Evolutionary conservation across 2,113 vertebrate species (phyloP).

Genomic region (Eublepharis macularius): DNA sequence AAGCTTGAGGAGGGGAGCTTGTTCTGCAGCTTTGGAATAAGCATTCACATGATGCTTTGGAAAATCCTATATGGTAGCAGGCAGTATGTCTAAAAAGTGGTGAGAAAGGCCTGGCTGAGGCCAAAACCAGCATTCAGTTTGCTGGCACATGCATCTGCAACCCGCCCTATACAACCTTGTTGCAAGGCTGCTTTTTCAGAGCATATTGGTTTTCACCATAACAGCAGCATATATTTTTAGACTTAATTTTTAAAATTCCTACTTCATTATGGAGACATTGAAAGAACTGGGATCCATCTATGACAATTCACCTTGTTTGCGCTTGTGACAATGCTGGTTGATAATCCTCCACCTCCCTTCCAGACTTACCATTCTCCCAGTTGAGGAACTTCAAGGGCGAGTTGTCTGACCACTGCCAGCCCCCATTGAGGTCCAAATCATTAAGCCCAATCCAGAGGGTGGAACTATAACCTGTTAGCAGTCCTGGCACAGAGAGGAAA

Average conservation of each 20-base stretch:
- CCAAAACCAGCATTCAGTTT: not conserved
- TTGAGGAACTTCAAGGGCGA: constrained; percentile 96
- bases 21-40: not conserved
- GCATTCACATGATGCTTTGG: not conserved
- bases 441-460: constrained; percentile 96
- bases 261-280: not conserved
- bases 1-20: not conserved
- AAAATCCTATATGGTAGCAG: not conserved
- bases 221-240: not conserved
- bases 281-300: not conserved
- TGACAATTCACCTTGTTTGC: not conserved
- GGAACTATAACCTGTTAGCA: constrained; percentile 91
- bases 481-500: constrained; percentile 69
- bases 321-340: not conserved
- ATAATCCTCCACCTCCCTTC: not conserved
- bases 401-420: constrained; percentile 97
- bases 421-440: constrained; percentile 91
- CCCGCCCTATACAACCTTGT: not conserved
- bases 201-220: not conserved
- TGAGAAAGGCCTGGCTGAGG: not conserved
- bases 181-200: not conserved
- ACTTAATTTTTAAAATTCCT: not conserved
- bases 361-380: constrained; percentile 90
- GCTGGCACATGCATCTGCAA: not conserved
- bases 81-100: not conserved